Base-by-base conservation (phyloP, 2,888 invertebrate genomes). In the Drosophila buzzatii region DNA sequence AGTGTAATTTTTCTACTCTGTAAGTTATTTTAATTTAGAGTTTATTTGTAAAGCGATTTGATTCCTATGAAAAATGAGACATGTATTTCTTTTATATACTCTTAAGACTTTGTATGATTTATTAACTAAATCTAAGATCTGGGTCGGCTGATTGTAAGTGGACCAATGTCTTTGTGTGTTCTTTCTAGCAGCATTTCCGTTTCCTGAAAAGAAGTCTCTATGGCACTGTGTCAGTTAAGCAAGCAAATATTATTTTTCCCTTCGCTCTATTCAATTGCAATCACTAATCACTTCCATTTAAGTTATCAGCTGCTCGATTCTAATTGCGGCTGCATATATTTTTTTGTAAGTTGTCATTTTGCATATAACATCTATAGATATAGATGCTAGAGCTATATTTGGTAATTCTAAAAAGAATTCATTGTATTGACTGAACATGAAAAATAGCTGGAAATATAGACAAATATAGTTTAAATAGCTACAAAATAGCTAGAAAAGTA, bases 1-100 rank as follows among this genome's bases (percentile, higher is more conserved):
- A 58, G 16, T 45, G 14, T 35, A 35, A 56, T 41, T 52, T 71
- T 53, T 70, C 52, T 63, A 44, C 27, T 52, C 52, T 58, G 41
- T 8, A 27, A 47, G 4, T 27, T 16, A 16, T 16, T 23, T 23
- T 23, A 14, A 2, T 1, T 45, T 14, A 3, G 6, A 4, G 12
- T 44, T 44, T 20, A 12, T 31, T 31, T 49, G n/a, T 7, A 23
- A 45, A 23, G 6, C 16, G 45, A 45, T 23, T 47, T 5, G n/a
- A 31, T 47, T 47, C 9, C 9, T 16, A 27, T 9, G n/a, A 47
- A 27, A 16, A 37, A 37, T 6, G 14, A 37, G 37, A 44, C 18
- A 31, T 31, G n/a, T 1, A 1, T 49, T 7, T 12, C 2, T 45
- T 16, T 45, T 5, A 45, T 23, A 3, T 51, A 31, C 33, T 51